Evolutionary conservation across 2,797 vertebrate species (phyloP).

Genomic region (Oreonectes daqikongensis): DNA sequence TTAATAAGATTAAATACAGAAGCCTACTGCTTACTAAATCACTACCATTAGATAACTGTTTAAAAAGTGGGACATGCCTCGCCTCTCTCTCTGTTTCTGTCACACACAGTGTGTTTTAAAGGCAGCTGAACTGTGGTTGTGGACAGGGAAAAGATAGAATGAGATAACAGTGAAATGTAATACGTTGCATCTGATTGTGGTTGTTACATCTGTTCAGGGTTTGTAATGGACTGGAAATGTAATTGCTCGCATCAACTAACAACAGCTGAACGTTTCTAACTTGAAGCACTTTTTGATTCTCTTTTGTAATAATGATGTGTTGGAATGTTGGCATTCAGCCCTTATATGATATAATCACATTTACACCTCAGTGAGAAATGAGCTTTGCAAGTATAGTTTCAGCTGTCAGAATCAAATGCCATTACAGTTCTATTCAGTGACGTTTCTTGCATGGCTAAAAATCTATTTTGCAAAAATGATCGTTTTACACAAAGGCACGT

Average conservation of each 20-base stretch:
- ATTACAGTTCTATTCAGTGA: not conserved
- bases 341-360: constrained; percentile 9
- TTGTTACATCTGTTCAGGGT: not conserved
- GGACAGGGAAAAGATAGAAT: constrained; percentile 43
- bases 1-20: constrained; percentile 52
- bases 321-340: not conserved
- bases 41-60: constrained; percentile 37
- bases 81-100: not conserved
- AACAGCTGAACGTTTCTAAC: constrained; percentile 15
- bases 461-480: not conserved
- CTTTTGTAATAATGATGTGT: constrained; percentile 11
- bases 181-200: not conserved
- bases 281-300: not conserved
- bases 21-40: constrained; percentile 14
- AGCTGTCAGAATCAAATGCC: not conserved
- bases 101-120: constrained; percentile 32
- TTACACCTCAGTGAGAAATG: constrained; percentile 7
- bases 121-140: constrained; percentile 31
- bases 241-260: not conserved
- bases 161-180: not conserved
- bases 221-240: constrained; percentile 8
- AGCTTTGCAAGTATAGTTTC: constrained; percentile 3
- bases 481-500: not conserved
- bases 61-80: constrained; percentile 40
- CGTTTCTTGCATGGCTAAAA: not conserved